Percentiles rank a stretch among this genome's conserved stretches.
These are phyloP conservation scores for Drosophila grimshawi DNA, from an alignment of 1,140 invertebrate genomes.

Conservation along the genomic window DNA sequence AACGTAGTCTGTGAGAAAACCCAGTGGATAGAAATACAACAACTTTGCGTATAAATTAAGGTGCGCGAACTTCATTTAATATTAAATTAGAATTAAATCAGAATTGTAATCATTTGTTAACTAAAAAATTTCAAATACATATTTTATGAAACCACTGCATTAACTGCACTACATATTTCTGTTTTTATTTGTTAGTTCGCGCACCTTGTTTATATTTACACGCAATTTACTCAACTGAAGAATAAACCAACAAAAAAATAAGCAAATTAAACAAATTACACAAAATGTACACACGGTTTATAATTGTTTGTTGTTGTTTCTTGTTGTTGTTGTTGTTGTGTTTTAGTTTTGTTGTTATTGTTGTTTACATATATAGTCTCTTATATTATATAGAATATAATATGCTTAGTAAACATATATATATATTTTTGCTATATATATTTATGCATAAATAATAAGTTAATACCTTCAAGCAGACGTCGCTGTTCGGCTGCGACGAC, in stretches of 20 bases:
- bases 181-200: slow-evolving; percentile 12
- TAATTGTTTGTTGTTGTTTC: slow-evolving; percentile 23
- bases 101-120: no score
- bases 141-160: no score
- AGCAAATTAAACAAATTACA: slow-evolving; percentile 59
- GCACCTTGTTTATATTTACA: slow-evolving; percentile 13
- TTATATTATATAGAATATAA: slow-evolving; percentile 46
- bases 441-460: slow-evolving; percentile 62
- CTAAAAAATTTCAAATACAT: no score
- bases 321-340: slow-evolving; percentile 24
- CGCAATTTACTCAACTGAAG: slow-evolving; percentile 1
- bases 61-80: slow-evolving; percentile 2
- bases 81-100: no score
- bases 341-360: slow-evolving; percentile 33
- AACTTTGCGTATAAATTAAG: slow-evolving; percentile 9
- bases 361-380: slow-evolving; percentile 10
- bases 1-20: slow-evolving; percentile 25
- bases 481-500: slow-evolving; percentile 80
- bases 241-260: slow-evolving; percentile 26
- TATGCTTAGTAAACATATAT: slow-evolving; percentile 36
- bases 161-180: slow-evolving; percentile 5
- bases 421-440: slow-evolving; percentile 41
- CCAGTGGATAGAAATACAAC: slow-evolving; percentile 10
- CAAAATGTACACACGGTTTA: slow-evolving; percentile 53
- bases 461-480: slow-evolving; percentile 83